Base-by-base conservation (phyloP, 2,797 vertebrate genomes). In the Chaunax sp. region DNA sequence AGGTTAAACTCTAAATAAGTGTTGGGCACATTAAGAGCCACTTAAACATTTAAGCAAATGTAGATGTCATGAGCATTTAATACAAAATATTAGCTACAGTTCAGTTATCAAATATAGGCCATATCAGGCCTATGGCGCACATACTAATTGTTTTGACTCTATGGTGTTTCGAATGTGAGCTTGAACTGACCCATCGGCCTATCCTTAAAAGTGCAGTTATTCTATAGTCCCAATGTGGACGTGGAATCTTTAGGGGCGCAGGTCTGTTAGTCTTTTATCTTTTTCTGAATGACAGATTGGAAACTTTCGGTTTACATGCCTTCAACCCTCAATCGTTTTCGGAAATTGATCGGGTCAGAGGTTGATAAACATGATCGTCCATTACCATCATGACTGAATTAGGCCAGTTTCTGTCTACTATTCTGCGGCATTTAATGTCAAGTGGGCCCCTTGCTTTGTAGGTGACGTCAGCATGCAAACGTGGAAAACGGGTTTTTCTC, bases 311-410 rank as follows among this genome's bases (percentile, higher is more conserved):
- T 82, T 78, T 75, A 69, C 64, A 67, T 80, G 63, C 70, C 81
- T 79, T 77, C 54, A 69, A 28, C 26, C 73, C 54, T 81, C 51
- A 77, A 52, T 80, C 73, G 83, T 85, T 86, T 82, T 65, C 33
- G 63, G 79, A 86, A 85, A 87, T 68, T 64, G 78, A 62, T 67
- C 49, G 77, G 86, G 87, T 85, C 85, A 90, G 87, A 88, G 85
- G 87, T 89, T 78, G 82, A 74, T 75, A 82, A 87, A 89, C 85
- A 88, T 66, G 44, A 78, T 76, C 79, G 69, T 82, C 68, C 73
- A 82, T 82, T 84, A 81, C 87, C 86, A 80, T 84, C 69, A 71
- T 76, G 70, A 71, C 71, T 43, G 73, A 80, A 79, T 83, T 54
- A 84, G 78, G 71, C 73, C 67, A 79, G 63, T 72, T 78, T 73